These are phyloP conservation scores for Enteromius treurensis DNA, from an alignment of 2,797 vertebrate species.

Conservation along the genomic window DNA sequence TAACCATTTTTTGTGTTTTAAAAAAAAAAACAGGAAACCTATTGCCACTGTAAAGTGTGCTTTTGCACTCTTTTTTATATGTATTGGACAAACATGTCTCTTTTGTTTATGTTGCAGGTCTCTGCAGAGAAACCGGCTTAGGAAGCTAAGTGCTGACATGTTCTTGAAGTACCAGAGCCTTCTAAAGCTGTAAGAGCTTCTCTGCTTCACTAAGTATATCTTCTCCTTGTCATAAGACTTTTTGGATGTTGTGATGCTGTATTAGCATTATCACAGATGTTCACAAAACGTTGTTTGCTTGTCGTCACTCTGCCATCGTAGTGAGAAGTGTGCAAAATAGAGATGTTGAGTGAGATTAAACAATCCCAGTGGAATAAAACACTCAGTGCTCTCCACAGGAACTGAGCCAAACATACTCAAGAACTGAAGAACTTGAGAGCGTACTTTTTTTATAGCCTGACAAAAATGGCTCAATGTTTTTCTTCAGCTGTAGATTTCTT, in stretches of 20 bases:
- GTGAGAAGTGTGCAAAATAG: conserved; percentile 9
- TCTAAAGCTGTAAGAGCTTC: conserved; percentile 87
- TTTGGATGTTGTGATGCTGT: neutral
- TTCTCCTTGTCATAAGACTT: neutral
- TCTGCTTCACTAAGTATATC: neutral
- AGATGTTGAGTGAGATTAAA: conserved; percentile 8
- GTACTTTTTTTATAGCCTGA: conserved; percentile 21
- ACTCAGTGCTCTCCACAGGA: neutral
- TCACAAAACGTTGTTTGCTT: neutral
- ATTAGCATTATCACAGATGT: neutral
- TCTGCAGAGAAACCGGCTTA: conserved; percentile 84
- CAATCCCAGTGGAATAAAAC: conserved; percentile 30
- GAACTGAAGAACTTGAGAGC: conserved; percentile 9
- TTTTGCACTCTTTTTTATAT: neutral
- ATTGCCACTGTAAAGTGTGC: neutral
- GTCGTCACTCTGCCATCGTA: neutral
- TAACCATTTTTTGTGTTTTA: too few species aligned
- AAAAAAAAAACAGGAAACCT: too few species aligned
- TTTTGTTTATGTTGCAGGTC: conserved; percentile 79
- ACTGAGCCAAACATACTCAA: neutral
- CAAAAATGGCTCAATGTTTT: conserved; percentile 2
- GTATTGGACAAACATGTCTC: neutral
- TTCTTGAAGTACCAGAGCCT: conserved; percentile 87
- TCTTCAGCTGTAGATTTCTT: conserved; percentile 21
- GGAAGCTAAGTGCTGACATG: conserved; percentile 81